Base-by-base conservation (phyloP, 2,888 invertebrate species). In the Drosophila cognata region DNA sequence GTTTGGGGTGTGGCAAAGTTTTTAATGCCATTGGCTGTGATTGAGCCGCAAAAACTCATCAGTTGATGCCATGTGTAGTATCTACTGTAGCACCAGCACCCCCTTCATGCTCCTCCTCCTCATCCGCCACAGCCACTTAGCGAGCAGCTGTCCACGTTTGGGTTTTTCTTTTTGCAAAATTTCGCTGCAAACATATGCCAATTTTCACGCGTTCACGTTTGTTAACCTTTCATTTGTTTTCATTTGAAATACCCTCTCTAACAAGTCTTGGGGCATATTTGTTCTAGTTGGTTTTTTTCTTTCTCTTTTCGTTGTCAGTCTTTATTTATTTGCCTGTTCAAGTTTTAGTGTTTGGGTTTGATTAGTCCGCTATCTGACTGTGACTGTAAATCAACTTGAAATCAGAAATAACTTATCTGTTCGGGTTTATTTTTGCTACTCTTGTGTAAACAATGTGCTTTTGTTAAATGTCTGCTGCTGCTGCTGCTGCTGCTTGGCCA, bases 111-210 rank as follows among this genome's bases (percentile, higher is more conserved):
- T 38, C 52, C 46, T 4, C 16, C 6, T 7, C 35, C 18, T 21
- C 21, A 21, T 21, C 21, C 21, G 21, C 21, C 21, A 21, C 21
- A 21, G 74, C 53, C 85, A 85, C 80, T 85, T 82, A 76, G 86
- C 86, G 57, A 64, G 53, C 84, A 83, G 82, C 86, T 82, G 82
- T 66, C n/a, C 29, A 43, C 36, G 10, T 51, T 72, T 68, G 25
- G 4, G 1, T 65, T 66, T 48, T 48, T 50, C 43, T 29, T 67
- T 52, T 53, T 62, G 29, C 7, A 33, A 67, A 68, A 85, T 88
- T 88, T 72, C 74, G 52, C 72, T 77, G 57, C 74, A 74, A 81
- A 80, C 90, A 84, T 87, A 89, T 90, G 88, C 78, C 79, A 90
- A 84, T 82, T 89, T 88, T 90, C 89, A 88, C 81, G 89, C 78